phyloP scores from a whole-genome alignment of 2,113 vertebrate genomes.

The Ceyx cyanopectus region DNA sequence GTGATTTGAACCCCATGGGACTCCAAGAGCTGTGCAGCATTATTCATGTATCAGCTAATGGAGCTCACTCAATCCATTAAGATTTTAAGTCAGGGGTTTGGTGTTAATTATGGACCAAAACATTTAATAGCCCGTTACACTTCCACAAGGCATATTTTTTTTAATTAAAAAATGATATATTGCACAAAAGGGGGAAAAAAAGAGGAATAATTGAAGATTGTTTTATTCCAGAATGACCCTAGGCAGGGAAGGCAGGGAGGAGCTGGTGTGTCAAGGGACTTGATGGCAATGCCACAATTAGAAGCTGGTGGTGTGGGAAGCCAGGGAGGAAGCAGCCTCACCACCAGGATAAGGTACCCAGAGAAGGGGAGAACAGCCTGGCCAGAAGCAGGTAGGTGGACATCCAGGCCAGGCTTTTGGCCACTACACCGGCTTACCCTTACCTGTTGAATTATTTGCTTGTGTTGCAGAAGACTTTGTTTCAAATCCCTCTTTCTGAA shows the following conservation, averaged over 20 bases:
- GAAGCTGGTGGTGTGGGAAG: neutral
- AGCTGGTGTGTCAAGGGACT: accelerated
- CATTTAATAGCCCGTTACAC: constrained; percentile 68
- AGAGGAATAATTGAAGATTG: constrained; percentile 68
- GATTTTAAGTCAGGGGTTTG: constrained; percentile 62
- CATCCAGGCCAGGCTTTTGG: neutral
- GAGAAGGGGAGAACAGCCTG: neutral
- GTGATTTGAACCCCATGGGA: neutral
- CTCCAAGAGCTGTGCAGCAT: accelerated
- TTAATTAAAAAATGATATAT: constrained; percentile 81
- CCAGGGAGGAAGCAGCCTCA: neutral
- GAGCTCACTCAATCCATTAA: constrained; percentile 21
- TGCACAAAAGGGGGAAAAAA: neutral
- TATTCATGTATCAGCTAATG: constrained; percentile 15
- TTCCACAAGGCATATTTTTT: constrained; percentile 76
- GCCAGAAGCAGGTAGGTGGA: neutral
- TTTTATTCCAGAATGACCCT: constrained; percentile 45
- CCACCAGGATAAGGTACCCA: neutral
- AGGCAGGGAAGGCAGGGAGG: neutral
- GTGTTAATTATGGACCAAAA: constrained; percentile 80
- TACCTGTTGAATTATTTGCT: neutral
- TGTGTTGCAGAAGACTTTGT: neutral
- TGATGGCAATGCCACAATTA: neutral
- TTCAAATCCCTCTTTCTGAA: neutral
- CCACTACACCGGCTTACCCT: neutral